A percentile compares a stretch with the other conserved stretches of the same genome.
phyloP scores from a whole-genome alignment of 2,888 invertebrate genomes.

The Eumerus sabulonum region DNA sequence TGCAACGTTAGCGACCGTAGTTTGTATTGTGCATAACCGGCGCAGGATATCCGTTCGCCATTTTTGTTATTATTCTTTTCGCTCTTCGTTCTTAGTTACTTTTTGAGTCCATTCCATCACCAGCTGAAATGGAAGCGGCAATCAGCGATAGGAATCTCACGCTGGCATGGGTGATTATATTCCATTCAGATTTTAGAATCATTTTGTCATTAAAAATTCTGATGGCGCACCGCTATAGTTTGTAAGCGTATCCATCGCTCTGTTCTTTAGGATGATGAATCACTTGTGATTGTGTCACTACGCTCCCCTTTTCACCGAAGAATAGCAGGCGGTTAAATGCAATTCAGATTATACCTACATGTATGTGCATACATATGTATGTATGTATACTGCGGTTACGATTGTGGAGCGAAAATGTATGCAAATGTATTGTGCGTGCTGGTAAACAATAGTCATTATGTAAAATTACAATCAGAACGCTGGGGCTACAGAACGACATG shows the following conservation, averaged over 20 bases:
- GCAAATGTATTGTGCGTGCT: conserved; percentile 57
- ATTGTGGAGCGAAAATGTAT: conserved; percentile 15
- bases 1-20: conserved; percentile 42
- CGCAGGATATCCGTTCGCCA: conserved; percentile 49
- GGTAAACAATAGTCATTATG: conserved; percentile 45
- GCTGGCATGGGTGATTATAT: conserved; percentile 30
- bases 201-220: too few relatives aligned
- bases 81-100: too few relatives aligned
- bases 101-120: too few relatives aligned
- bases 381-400: not conserved
- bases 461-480: conserved; percentile 44
- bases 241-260: not conserved
- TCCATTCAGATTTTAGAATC: conserved; percentile 33
- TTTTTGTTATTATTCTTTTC: conserved; percentile 15
- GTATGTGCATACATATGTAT: too few relatives aligned
- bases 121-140: conserved; percentile 7
- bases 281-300: conserved; percentile 19
- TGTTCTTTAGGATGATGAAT: conserved; percentile 53
- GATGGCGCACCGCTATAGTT: not conserved
- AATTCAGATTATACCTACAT: conserved; percentile 62
- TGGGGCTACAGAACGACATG: conserved; percentile 15
- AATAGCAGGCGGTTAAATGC: conserved; percentile 25
- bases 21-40: conserved; percentile 8
- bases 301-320: not conserved
- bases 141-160: conserved; percentile 33